Evolutionary conservation across 2,113 vertebrate species (phyloP).

Genomic region (Gymnogyps californianus): DNA sequence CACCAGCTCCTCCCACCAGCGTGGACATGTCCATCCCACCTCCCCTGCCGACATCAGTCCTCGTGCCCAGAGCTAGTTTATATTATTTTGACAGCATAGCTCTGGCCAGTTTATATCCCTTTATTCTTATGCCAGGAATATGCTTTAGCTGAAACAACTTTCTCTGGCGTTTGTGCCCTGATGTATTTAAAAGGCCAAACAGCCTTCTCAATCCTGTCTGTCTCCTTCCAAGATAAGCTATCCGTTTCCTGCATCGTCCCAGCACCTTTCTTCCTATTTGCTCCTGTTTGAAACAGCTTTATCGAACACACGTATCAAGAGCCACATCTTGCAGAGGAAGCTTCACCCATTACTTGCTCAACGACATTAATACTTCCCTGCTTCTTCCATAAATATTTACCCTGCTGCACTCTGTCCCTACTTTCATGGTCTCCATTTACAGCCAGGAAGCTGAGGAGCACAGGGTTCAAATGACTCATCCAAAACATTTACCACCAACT

Average conservation of each 20-base stretch:
- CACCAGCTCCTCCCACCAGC: not conserved
- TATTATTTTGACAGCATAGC: not conserved
- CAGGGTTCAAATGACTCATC: not conserved
- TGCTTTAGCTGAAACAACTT: not conserved
- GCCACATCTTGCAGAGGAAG: not conserved
- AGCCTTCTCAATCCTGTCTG: not conserved
- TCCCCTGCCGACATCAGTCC: not conserved
- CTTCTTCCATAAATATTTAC: not conserved
- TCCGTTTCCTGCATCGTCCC: not conserved
- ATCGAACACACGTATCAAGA: accelerated
- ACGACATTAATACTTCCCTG: not conserved
- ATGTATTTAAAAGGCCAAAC: not conserved
- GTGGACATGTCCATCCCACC: accelerated
- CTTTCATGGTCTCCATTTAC: not conserved
- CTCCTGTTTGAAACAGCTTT: not conserved
- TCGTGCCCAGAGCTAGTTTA: not conserved
- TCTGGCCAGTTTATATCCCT: not conserved
- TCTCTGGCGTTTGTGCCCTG: not conserved
- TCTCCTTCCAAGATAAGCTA: not conserved
- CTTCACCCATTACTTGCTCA: not conserved
- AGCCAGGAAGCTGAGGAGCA: not conserved
- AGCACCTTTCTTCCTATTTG: not conserved
- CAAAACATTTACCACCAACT: not conserved
- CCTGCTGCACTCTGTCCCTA: not conserved
- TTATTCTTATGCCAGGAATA: not conserved